Evolutionary conservation across 2,888 invertebrate genomes (phyloP), one percentile per base, ranked within the genome.

Genomic region (Napeogenes sylphis): DNA sequence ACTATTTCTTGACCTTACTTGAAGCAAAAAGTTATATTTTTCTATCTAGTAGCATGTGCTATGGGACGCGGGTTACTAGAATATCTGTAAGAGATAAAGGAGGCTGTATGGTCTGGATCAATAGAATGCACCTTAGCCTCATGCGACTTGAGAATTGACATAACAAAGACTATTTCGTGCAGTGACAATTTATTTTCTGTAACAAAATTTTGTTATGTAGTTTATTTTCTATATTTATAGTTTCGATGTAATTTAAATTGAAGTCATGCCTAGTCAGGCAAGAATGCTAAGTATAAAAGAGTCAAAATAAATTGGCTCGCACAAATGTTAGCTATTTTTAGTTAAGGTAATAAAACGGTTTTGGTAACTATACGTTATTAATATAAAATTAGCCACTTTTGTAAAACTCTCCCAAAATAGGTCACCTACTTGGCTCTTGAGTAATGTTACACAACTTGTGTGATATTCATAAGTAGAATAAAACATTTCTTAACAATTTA

Each of bases 281-380:
- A 51, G 6, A 51, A 51, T 12, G 8, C 10, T 10, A 10, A 51
- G 21, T n/a, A 42, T 42, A 4, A n/a, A 53, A 55, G 45, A 62
- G 58, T 62, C 51, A 33, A 55, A 62, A 57, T 60, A 51, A 51
- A n/a, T 45, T 47, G 58, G 54, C 56, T 54, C 21, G n/a, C 47
- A 30, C 32, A 42, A 33, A 51, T 51, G 30, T 51, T 30, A 51
- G 30, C 6, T 21, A 51, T 30, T 30, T 35, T 35, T 35, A 6
- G 35, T 5, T 30, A 30, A 21, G 21, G 21, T 21, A 21, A 12
- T 30, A 12, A 21, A 8, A 51, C 47, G 6, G 6, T 51, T 51
- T 51, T 30, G 30, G 2, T 30, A 51, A 51, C 12, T 10, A 21
- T 47, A 8, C 21, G 8, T 6, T 51, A 30, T 51, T 30, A 51